A percentile compares a stretch with the other conserved stretches of the same genome.
Evolutionary conservation across 2,113 vertebrate genomes (phyloP).

Genomic region (Stictonetta naevosa): DNA sequence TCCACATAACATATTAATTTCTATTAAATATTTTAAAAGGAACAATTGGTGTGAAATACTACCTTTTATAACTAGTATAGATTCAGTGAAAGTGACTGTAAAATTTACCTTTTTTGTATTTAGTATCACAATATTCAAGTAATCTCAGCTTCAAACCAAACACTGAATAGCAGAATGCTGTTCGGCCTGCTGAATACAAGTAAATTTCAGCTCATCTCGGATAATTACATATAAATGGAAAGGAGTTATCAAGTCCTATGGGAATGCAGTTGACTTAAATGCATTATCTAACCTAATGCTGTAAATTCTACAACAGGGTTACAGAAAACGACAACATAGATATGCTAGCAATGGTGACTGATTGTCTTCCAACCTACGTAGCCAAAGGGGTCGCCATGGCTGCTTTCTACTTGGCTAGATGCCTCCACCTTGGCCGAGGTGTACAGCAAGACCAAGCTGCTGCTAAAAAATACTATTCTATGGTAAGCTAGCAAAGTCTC

Average conservation of each 20-base stretch:
- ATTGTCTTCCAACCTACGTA: slow-evolving; percentile 76
- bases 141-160: background rate
- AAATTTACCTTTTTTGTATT: background rate
- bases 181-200: background rate
- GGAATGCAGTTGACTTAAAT: background rate
- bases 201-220: background rate
- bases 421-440: slow-evolving; percentile 81
- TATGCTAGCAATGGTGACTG: slow-evolving; percentile 61
- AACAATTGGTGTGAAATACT: background rate
- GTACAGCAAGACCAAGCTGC: slow-evolving; percentile 51
- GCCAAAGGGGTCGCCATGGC: slow-evolving; percentile 78
- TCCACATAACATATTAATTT: background rate
- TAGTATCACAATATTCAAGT: background rate
- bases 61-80: background rate
- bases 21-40: background rate
- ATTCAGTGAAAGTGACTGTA: background rate
- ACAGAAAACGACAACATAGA: slow-evolving; percentile 60
- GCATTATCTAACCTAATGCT: background rate
- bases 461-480: slow-evolving; percentile 75
- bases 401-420: slow-evolving; percentile 81
- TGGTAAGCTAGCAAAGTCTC: slow-evolving; percentile 56
- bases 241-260: background rate
- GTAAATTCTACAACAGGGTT: slow-evolving; percentile 66
- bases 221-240: background rate
- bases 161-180: background rate